Percentiles rank a stretch among this genome's conserved stretches.
phyloP scores from a whole-genome alignment of 1,140 invertebrate species.

The Cephus cinctus region DNA sequence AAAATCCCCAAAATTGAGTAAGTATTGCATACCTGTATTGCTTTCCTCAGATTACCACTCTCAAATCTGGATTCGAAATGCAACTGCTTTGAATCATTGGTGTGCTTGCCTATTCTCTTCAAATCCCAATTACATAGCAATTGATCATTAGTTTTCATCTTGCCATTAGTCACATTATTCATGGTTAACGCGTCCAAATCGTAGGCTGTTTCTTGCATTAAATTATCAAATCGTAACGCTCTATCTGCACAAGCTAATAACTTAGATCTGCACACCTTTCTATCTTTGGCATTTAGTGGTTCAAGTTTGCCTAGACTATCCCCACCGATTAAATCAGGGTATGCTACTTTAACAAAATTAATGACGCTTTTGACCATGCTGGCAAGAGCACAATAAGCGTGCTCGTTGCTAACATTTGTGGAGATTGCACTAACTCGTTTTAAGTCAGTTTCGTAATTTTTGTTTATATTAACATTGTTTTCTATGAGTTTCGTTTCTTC shows the following conservation, averaged over 20 bases:
- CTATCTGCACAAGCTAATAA: slow-evolving; percentile 62
- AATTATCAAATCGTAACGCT: slow-evolving; percentile 58
- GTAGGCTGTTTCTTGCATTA: slow-evolving; percentile 70
- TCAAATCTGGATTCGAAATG: slow-evolving; percentile 89
- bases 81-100: slow-evolving; percentile 58
- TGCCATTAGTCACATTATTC: slow-evolving; percentile 21
- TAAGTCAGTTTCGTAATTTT: slow-evolving; percentile 19
- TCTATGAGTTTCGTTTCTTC: slow-evolving; percentile 3
- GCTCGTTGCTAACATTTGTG: slow-evolving; percentile 27
- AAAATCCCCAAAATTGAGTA: neutral
- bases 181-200: slow-evolving; percentile 66
- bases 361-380: slow-evolving; percentile 64
- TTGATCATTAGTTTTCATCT: slow-evolving; percentile 19
- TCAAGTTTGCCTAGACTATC: slow-evolving; percentile 58
- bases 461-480: slow-evolving; percentile 4
- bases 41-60: slow-evolving; percentile 86
- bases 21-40: slow-evolving; percentile 67
- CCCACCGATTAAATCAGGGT: slow-evolving; percentile 69
- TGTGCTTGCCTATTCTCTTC: slow-evolving; percentile 57
- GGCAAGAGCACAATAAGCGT: slow-evolving; percentile 48
- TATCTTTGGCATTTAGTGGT: slow-evolving; percentile 64
- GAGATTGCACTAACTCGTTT: slow-evolving; percentile 28
- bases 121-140: slow-evolving; percentile 61
- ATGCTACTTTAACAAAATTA: slow-evolving; percentile 73
- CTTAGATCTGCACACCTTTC: slow-evolving; percentile 64